Conservation (phyloP, 2,113 vertebrate genomes). For the Choloepus hoffmanni region DNA sequence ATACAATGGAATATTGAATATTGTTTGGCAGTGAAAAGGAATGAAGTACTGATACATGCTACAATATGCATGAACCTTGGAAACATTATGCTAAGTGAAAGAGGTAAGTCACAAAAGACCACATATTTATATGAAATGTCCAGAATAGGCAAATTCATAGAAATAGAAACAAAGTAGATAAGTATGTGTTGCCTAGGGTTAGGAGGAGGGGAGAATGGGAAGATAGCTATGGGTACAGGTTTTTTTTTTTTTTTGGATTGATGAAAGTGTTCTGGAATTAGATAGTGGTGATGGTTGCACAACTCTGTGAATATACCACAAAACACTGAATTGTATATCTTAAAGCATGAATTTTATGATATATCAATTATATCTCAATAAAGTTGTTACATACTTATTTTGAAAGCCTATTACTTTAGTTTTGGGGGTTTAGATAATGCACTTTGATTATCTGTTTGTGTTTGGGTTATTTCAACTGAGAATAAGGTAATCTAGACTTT, state of each 20-base stretch:
- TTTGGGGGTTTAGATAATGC: conserved; percentile 27
- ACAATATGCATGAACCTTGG: background rate
- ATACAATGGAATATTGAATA: conserved; percentile 12
- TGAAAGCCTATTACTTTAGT: conserved; percentile 3
- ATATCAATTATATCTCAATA: conserved; percentile 24
- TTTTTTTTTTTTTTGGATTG: background rate
- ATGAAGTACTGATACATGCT: background rate
- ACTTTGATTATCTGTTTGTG: conserved; percentile 39
- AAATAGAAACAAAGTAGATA: background rate
- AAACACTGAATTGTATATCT: background rate
- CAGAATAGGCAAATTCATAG: background rate
- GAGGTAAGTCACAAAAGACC: background rate
- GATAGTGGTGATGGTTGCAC: background rate
- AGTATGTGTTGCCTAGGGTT: background rate
- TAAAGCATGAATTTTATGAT: conserved; percentile 3
- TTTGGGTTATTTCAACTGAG: conserved; percentile 22
- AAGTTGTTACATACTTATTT: conserved; percentile 18
- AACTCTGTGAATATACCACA: conserved; percentile 7
- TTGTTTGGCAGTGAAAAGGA: background rate
- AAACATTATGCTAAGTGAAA: conserved; percentile 2
- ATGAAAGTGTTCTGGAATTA: conserved; percentile 30
- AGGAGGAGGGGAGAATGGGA: background rate
- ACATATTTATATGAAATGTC: conserved; percentile 22
- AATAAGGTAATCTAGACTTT: background rate
- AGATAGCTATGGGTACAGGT: background rate